Evolutionary conservation across 2,888 invertebrate species (phyloP), one percentile per base, ranked within the genome.

Genomic region (Hydroisotoma schaefferi): DNA sequence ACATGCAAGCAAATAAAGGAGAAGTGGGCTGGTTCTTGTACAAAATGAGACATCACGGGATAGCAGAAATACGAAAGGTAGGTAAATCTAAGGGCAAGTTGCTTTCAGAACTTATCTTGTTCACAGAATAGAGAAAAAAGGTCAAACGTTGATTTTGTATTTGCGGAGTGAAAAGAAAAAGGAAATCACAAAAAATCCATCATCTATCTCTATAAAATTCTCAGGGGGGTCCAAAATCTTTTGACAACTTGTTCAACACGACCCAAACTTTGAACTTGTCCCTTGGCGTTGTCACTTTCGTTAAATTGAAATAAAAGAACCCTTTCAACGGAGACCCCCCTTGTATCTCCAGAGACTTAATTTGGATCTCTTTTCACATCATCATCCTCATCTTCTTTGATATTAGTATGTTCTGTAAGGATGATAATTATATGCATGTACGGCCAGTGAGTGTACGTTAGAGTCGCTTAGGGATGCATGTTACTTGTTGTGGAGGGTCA

Each of bases 291-390:
- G 67, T 67, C 64, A 65, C 67, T 67, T 67, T 67, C 67, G 56
- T 67, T 62, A 64, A 67, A 62, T 62, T 65, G 64, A 58, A 65
- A 65, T 62, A 64, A 58, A 61, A 67, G 62, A 65, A 65, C 64
- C 64, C 67, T 63, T 67, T 67, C 29, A 23, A 33, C 40, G 26
- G 38, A 52, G 38, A 38, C 37, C 60, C 56, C 44, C 40, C 46
- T n/a, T 29, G 40, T 23, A 51, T 58, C 65, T 65, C 68, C 43
- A 55, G 68, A 57, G 68, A 65, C 68, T 65, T 65, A 55, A 68
- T 68, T 68, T 67, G 58, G 43, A 55, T 55, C 43, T 55, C 59
- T 47, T 47, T 56, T 46, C 33, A 43, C 26, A 37, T 22, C 52
- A 33, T 33, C n/a, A n/a, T n/a, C n/a, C n/a, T n/a, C n/a, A n/a